Evolutionary conservation across 2,888 invertebrate genomes (phyloP).

Genomic region (Stenoptilia bipunctidactyla): DNA sequence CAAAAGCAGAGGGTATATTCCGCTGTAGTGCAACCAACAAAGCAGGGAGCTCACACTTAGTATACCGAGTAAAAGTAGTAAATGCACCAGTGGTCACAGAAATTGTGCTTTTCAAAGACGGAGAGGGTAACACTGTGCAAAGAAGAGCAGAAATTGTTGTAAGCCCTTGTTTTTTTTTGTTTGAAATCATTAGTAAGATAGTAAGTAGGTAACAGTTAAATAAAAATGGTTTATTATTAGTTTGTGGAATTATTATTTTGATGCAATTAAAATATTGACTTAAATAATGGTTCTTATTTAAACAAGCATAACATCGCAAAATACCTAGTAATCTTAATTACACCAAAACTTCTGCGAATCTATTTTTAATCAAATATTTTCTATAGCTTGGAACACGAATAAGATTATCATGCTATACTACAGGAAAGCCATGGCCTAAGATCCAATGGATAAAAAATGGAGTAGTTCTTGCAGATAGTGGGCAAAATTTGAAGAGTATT

Average conservation of each 20-base stretch:
- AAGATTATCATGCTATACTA: slow-evolving; percentile 60
- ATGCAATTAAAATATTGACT: too few species aligned
- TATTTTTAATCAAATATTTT: background rate
- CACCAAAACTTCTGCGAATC: too few species aligned
- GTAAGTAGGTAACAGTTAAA: too few species aligned
- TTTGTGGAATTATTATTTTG: too few species aligned
- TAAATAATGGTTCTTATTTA: too few species aligned
- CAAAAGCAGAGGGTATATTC: slow-evolving; percentile 56
- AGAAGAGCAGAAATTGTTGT: slow-evolving; percentile 29
- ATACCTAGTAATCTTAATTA: too few species aligned
- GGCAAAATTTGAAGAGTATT: background rate
- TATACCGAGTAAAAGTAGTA: slow-evolving; percentile 63
- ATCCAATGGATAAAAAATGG: slow-evolving; percentile 73
- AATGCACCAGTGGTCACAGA: slow-evolving; percentile 26
- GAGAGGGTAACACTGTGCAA: slow-evolving; percentile 24
- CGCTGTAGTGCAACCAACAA: slow-evolving; percentile 72
- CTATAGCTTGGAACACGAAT: slow-evolving; percentile 35
- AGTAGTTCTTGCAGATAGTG: slow-evolving; percentile 9
- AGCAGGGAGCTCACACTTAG: slow-evolving; percentile 65
- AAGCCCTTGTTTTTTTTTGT: too few species aligned
- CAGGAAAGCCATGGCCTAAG: slow-evolving; percentile 69
- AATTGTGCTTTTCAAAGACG: slow-evolving; percentile 28
- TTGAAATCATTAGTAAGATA: too few species aligned
- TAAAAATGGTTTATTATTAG: too few species aligned
- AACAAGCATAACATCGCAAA: too few species aligned